These are phyloP conservation scores for Ephydatia muelleri DNA, from an alignment of 37 sponge, comb jelly and placozoan species.

Conservation along the genomic window DNA sequence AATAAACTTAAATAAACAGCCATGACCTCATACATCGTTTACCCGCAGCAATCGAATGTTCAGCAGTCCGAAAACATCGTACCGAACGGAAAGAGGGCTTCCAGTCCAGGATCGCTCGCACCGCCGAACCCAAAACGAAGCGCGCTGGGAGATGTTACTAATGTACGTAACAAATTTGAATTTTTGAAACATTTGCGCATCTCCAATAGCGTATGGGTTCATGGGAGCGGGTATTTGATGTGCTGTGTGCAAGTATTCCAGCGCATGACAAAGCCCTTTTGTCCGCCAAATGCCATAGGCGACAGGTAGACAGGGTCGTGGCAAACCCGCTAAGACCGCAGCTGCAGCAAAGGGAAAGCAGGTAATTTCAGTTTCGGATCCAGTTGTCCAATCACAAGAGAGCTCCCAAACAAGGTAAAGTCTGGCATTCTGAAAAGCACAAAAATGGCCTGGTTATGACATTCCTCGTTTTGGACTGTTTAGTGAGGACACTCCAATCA, in stretches of 20 bases:
- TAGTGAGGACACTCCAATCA: conserved; percentile 54
- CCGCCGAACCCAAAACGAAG: conserved; percentile 59
- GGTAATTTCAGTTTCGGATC: not conserved
- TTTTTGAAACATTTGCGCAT: not conserved
- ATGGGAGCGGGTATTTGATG: too few relatives aligned
- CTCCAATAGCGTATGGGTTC: too few relatives aligned
- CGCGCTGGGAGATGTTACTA: conserved; percentile 70
- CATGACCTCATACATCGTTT: not conserved
- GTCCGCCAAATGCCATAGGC: not conserved
- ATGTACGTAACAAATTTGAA: conserved; percentile 20
- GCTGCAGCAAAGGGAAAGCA: not conserved
- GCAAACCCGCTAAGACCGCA: not conserved
- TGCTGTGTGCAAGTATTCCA: too few relatives aligned
- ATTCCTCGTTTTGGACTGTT: not conserved
- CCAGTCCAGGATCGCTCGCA: conserved; percentile 19
- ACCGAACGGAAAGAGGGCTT: conserved; percentile 21
- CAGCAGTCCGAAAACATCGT: not conserved
- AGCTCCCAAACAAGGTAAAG: not conserved
- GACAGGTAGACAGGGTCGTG: not conserved
- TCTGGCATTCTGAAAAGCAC: not conserved
- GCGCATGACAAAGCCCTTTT: not conserved
- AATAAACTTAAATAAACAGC: not conserved
- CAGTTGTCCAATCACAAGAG: not conserved
- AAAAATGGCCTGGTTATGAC: not conserved
- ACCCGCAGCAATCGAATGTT: not conserved